A percentile compares a stretch with the other conserved stretches of the same genome.
phyloP scores from a whole-genome alignment of 2,113 vertebrate genomes.

The Eidolon helvum region DNA sequence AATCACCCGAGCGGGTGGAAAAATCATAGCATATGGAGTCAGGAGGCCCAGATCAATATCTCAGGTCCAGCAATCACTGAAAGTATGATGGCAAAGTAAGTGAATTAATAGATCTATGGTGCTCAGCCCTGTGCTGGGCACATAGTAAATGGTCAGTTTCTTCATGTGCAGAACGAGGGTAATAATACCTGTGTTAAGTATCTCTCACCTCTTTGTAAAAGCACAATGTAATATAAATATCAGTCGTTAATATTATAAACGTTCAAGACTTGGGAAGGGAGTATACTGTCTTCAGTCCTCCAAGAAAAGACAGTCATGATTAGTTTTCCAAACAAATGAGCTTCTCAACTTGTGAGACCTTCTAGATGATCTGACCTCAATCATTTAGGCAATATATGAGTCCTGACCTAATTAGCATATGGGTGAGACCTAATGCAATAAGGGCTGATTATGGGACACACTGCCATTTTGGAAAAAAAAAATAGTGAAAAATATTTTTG shows the following conservation, averaged over 20 bases:
- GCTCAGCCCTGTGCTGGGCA: neutral
- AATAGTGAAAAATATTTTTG: neutral
- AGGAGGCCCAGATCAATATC: neutral
- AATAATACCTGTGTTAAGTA: neutral
- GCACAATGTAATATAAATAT: neutral
- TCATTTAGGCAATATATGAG: neutral
- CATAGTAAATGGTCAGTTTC: neutral
- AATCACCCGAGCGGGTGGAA: neutral
- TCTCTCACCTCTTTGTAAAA: neutral
- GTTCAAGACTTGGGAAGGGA: neutral
- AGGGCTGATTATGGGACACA: neutral
- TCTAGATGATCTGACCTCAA: neutral
- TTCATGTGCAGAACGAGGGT: neutral
- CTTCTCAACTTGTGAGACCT: neutral
- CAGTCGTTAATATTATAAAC: neutral
- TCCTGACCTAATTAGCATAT: neutral
- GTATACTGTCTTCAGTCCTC: neutral
- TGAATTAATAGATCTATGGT: neutral
- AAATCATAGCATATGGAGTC: neutral
- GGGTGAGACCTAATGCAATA: neutral
- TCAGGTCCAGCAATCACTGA: neutral
- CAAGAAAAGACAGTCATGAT: neutral
- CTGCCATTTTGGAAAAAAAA: neutral
- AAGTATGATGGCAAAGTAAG: neutral
- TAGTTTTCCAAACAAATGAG: neutral